phyloP scores from a whole-genome alignment of 1,140 invertebrate species.

The Coelopa frigida region DNA sequence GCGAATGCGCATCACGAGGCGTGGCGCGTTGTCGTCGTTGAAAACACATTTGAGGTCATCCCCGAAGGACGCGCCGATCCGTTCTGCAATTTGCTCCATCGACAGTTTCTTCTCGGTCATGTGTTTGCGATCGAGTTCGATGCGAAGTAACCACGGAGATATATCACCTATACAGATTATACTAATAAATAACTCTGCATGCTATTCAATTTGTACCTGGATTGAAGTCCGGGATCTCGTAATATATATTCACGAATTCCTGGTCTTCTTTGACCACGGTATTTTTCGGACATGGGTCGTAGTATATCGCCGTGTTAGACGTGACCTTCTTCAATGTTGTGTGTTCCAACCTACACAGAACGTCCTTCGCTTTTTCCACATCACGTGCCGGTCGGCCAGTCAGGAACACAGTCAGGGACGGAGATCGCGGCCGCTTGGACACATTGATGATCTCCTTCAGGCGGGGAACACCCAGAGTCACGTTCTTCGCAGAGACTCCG shows the following conservation, averaged over 20 bases:
- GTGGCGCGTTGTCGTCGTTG: slow-evolving; percentile 99
- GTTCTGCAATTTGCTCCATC: slow-evolving; percentile 98
- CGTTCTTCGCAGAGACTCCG: slow-evolving; percentile 98
- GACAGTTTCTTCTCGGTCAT: slow-evolving; percentile 99
- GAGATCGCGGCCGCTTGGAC: slow-evolving; percentile 95
- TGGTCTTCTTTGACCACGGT: slow-evolving; percentile 96
- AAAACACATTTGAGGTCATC: slow-evolving; percentile 98
- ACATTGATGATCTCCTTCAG: slow-evolving; percentile 98
- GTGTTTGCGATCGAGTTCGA: slow-evolving; percentile 92
- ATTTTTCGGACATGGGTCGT: slow-evolving; percentile 95
- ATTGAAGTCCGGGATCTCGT: slow-evolving; percentile 99
- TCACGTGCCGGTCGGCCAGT: slow-evolving; percentile 87
- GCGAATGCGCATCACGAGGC: slow-evolving; percentile 91
- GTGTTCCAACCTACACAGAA: slow-evolving; percentile 90
- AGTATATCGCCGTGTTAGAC: slow-evolving; percentile 96
- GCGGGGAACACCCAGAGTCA: slow-evolving; percentile 95
- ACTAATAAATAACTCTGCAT: too few relatives aligned
- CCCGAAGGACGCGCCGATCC: slow-evolving; percentile 95
- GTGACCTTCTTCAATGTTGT: slow-evolving; percentile 95
- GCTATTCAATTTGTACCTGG: too few relatives aligned
- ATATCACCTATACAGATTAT: slow-evolving; percentile 55
- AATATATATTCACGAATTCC: slow-evolving; percentile 97
- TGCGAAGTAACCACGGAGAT: slow-evolving; percentile 92
- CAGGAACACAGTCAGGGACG: slow-evolving; percentile 93
- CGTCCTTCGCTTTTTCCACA: slow-evolving; percentile 97